A percentile compares a stretch with the other conserved stretches of the same genome.
Conservation (phyloP, 2,888 invertebrate species). For the Aquatica leii region DNA sequence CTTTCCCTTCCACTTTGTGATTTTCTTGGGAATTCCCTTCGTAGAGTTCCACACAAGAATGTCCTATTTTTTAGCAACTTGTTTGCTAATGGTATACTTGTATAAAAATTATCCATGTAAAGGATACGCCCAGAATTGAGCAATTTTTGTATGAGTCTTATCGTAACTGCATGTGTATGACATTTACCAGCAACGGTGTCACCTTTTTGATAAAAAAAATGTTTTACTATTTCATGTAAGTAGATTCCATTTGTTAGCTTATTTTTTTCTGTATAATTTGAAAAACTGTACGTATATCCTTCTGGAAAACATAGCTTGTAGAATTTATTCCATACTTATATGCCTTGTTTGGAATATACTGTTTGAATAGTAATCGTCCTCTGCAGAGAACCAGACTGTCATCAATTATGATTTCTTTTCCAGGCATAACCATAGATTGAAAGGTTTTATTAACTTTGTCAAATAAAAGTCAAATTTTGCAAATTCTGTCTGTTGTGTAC, state of each 20-base stretch:
- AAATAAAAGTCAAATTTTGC: background rate
- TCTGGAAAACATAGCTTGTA: background rate
- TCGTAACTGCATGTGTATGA: background rate
- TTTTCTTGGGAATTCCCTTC: too few relatives aligned
- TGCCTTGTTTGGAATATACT: background rate
- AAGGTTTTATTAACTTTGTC: conserved; percentile 1
- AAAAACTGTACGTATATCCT: background rate
- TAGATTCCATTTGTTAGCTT: background rate
- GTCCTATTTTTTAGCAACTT: too few relatives aligned
- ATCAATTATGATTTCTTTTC: conserved; percentile 1
- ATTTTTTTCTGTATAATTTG: background rate
- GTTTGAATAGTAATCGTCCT: conserved; percentile 1
- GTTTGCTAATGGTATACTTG: too few relatives aligned
- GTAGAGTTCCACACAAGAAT: too few relatives aligned
- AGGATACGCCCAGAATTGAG: conserved; percentile 5
- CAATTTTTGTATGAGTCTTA: conserved; percentile 2
- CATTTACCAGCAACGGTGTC: conserved; percentile 1
- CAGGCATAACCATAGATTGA: background rate
- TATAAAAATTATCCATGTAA: conserved; percentile 2
- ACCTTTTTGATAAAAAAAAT: conserved; percentile 1
- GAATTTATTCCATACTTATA: background rate
- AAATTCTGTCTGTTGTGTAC: background rate
- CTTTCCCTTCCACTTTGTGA: too few relatives aligned
- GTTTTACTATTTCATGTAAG: conserved; percentile 5
- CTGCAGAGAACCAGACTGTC: background rate